Percentiles rank a stretch among this genome's conserved stretches.
Conservation (phyloP, 1,140 invertebrate species). For the Saccostrea glomerata region DNA sequence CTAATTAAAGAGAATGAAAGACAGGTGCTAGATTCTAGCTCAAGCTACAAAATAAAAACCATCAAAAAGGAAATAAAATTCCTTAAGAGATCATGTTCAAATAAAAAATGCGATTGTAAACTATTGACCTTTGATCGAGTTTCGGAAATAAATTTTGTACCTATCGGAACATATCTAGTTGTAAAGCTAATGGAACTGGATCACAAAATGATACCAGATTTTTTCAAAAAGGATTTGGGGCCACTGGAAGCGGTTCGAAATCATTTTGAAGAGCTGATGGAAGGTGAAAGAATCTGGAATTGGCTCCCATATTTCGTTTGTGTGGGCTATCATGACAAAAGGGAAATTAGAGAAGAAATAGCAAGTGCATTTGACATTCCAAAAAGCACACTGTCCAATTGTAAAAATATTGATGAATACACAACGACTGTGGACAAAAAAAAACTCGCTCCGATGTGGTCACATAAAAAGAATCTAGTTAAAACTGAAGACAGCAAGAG, state of each 20-base stretch:
- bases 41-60: not conserved
- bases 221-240: not conserved
- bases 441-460: not conserved
- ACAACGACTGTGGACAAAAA: not conserved
- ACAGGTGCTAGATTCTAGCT: not conserved
- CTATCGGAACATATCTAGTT: not conserved
- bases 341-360: not conserved
- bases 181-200: not conserved
- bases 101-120: not conserved
- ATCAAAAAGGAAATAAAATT: not conserved
- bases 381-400: not conserved
- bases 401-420: not conserved
- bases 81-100: not conserved
- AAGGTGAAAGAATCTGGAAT: not conserved
- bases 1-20: not conserved
- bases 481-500: not conserved
- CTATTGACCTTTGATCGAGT: not conserved
- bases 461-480: not conserved
- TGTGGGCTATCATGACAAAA: not conserved
- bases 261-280: not conserved
- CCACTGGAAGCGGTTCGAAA: not conserved
- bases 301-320: not conserved
- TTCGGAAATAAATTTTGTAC: not conserved
- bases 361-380: not conserved
- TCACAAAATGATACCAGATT: not conserved